phyloP scores from a whole-genome alignment of 30 jellyfish, hydroid and myxozoan genomes.

The Pseudorhiza aurosa region DNA sequence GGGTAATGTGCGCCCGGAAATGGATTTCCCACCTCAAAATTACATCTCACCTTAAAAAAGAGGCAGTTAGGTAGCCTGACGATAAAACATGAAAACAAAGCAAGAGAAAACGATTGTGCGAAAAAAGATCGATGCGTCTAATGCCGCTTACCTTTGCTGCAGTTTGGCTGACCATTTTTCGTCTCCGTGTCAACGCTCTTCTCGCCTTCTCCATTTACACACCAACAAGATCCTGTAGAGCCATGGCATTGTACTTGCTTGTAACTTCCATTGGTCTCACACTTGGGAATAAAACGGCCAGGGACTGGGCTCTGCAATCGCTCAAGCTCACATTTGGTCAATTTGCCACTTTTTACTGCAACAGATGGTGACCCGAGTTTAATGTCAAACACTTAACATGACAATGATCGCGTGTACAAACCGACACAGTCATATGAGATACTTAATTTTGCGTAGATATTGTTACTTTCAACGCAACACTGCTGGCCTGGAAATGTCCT shows the following conservation, averaged over 20 bases:
- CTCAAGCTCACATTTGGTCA: slow-evolving; percentile 29
- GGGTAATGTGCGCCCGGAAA: no score
- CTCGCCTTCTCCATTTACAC: slow-evolving; percentile 76
- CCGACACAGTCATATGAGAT: no score
- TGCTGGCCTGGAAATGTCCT: no score
- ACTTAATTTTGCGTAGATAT: no score
- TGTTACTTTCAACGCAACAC: no score
- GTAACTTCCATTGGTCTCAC: slow-evolving; percentile 77
- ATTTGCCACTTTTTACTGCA: slow-evolving; percentile 3
- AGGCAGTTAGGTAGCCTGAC: no score
- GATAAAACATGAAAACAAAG: background rate
- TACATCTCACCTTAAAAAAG: no score
- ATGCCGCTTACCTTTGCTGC: slow-evolving; percentile 41
- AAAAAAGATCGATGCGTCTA: no score
- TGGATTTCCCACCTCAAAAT: no score
- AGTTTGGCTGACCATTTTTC: slow-evolving; percentile 40
- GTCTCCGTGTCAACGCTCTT: slow-evolving; percentile 37
- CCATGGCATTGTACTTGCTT: slow-evolving; percentile 72
- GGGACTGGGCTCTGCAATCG: slow-evolving; percentile 1
- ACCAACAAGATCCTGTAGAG: slow-evolving; percentile 81
- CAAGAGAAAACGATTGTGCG: no score
- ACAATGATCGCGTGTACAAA: background rate
- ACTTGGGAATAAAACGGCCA: slow-evolving; percentile 69
- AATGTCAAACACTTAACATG: background rate
- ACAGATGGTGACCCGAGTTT: background rate